Base-by-base conservation (phyloP, 1,140 invertebrate species). In the Micrasema minimum region DNA sequence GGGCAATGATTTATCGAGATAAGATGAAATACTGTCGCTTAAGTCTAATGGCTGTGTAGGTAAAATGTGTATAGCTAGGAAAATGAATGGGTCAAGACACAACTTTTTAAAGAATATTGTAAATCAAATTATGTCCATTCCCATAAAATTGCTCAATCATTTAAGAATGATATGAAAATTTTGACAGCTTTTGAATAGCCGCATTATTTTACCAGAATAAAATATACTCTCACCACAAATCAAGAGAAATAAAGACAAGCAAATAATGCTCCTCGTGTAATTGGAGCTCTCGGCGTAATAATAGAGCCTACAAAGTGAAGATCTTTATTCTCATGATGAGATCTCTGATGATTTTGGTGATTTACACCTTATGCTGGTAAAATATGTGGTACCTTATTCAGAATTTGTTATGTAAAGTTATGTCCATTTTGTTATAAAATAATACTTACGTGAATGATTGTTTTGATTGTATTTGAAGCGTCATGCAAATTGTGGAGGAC, bases 391-490 rank as follows among this genome's bases (percentile, higher is more conserved):
- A 71, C 53, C 59, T 59, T 45, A 45, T 61, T 50, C 22, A 65
- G 43, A 46, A 64, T 62, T 65, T 65, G 67, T 69, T 64, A 72
- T 71, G 71, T 75, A 70, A 72, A 69, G 68, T 71, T 74, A 76
- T 72, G 71, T 74, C 71, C 69, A 71, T 70, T 64, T 64, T 72
- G 65, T 57, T 69, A 74, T 57, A 57, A 70, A 71, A 68, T 80
- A 84, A 87, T 89, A 90, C 90, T 95, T 95, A 88, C 94, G 90
- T 85, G 91, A 87, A 87, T 84, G 82, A 85, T 85, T 80, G 81
- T 92, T 93, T 92, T 88, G 92, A 90, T 76, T 76, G 74, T 83
- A 85, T 87, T 88, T 87, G 88, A 89, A 89, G 88, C 88, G 83
- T 87, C 88, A 90, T 90, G 88, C 88, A 90, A 87, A 87, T 86